Conservation (phyloP, 2,113 vertebrate species). For the Platichthys stellatus region DNA sequence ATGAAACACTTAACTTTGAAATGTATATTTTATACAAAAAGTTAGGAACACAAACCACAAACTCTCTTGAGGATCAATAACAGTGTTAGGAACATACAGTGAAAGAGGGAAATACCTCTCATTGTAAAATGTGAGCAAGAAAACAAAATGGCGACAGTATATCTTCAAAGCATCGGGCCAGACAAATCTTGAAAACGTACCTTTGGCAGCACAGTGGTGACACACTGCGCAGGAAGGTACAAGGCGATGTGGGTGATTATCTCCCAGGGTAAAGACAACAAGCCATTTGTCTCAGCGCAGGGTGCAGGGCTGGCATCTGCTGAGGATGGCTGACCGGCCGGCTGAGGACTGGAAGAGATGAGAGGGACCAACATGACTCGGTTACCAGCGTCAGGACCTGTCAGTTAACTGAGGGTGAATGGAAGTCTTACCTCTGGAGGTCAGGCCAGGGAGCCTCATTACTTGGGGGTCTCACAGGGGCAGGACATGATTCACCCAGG, state of each 20-base stretch:
- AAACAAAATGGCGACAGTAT: not conserved
- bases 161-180: not conserved
- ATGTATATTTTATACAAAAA: too few relatives aligned
- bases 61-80: too few relatives aligned
- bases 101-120: not conserved
- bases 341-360: slow-evolving; percentile 47
- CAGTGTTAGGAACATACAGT: not conserved
- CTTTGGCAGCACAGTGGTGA: slow-evolving; percentile 81
- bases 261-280: slow-evolving; percentile 83
- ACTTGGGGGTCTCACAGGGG: not conserved
- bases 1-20: too few relatives aligned
- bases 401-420: not conserved
- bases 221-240: slow-evolving; percentile 80
- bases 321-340: slow-evolving; percentile 19
- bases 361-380: not conserved
- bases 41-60: too few relatives aligned
- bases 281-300: slow-evolving; percentile 58
- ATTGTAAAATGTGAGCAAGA: not conserved
- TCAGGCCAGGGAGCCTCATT: slow-evolving; percentile 22
- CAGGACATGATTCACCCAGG: slow-evolving; percentile 1
- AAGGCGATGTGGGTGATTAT: slow-evolving; percentile 80
- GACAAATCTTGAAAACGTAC: slow-evolving; percentile 47
- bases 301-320: slow-evolving; percentile 60
- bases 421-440: slow-evolving; percentile 47
- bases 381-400: not conserved